A percentile compares a stretch with the other conserved stretches of the same genome.
phyloP scores from a whole-genome alignment of 2,113 vertebrate genomes.

The Siniperca chuatsi region DNA sequence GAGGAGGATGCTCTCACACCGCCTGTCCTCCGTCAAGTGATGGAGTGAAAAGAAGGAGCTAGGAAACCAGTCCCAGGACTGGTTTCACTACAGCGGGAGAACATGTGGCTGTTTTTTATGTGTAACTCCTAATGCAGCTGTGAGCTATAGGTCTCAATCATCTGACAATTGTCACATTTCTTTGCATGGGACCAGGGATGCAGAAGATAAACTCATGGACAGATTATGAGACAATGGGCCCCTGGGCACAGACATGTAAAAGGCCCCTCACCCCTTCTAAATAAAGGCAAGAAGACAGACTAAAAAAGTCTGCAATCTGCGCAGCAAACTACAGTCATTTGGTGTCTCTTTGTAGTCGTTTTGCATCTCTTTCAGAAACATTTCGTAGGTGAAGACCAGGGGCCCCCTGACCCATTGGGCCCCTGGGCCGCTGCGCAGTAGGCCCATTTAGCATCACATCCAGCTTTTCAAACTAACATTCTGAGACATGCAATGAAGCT shows the following conservation, averaged over 20 bases:
- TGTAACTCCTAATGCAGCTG: conserved; percentile 17
- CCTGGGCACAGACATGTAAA: background rate
- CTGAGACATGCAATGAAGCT: background rate
- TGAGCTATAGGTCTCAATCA: background rate
- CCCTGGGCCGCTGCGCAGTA: too few relatives aligned
- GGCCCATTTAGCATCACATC: background rate
- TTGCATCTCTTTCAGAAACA: background rate
- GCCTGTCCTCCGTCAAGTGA: conserved; percentile 54
- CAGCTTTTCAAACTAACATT: background rate
- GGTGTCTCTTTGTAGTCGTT: background rate
- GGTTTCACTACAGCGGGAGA: conserved; percentile 1
- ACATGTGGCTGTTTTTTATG: background rate
- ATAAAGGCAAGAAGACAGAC: background rate
- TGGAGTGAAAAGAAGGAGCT: conserved; percentile 22
- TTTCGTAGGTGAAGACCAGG: background rate
- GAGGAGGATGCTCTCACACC: conserved; percentile 50
- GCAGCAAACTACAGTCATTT: background rate
- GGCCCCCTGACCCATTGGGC: background rate
- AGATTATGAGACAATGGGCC: background rate
- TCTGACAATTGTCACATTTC: background rate
- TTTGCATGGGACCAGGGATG: background rate
- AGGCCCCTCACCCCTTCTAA: background rate
- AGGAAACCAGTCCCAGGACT: conserved; percentile 12
- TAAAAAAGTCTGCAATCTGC: background rate
- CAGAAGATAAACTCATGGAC: background rate